Conservation (phyloP, 2,888 invertebrate species). For the Cetonia aurata region DNA sequence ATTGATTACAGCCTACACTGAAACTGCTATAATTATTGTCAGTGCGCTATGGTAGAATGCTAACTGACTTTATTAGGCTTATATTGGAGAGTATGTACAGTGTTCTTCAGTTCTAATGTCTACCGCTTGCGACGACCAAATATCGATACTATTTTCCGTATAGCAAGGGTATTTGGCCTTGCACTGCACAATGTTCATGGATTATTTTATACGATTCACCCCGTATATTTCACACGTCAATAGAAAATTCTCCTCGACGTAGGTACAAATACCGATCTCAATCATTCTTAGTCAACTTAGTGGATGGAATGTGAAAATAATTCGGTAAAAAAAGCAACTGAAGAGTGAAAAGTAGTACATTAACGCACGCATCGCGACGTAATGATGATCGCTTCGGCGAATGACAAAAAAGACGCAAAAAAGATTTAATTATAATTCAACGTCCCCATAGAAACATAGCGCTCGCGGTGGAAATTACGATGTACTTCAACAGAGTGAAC, state of each 20-base stretch:
- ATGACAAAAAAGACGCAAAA: conserved; percentile 54
- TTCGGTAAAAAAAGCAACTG: conserved; percentile 25
- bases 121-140: too few relatives aligned
- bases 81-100: too few relatives aligned
- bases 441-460: neutral
- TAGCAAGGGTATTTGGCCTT: too few relatives aligned
- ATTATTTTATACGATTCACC: neutral
- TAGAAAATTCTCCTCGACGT: neutral
- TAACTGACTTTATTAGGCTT: too few relatives aligned
- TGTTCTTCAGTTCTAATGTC: too few relatives aligned
- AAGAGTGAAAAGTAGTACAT: conserved; percentile 8
- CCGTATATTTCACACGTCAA: neutral
- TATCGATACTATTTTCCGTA: too few relatives aligned
- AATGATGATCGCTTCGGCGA: conserved; percentile 56
- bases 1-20: too few relatives aligned
- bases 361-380: conserved; percentile 40
- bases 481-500: conserved; percentile 9
- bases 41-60: too few relatives aligned
- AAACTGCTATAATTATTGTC: too few relatives aligned
- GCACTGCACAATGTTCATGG: too few relatives aligned
- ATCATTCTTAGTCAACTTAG: neutral
- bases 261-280: too few relatives aligned
- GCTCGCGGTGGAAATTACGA: conserved; percentile 44
- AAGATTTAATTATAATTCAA: conserved; percentile 51
- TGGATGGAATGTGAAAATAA: conserved; percentile 20